Evolutionary conservation across 2,888 invertebrate species (phyloP).

Genomic region (Temnothorax ravouxi): DNA sequence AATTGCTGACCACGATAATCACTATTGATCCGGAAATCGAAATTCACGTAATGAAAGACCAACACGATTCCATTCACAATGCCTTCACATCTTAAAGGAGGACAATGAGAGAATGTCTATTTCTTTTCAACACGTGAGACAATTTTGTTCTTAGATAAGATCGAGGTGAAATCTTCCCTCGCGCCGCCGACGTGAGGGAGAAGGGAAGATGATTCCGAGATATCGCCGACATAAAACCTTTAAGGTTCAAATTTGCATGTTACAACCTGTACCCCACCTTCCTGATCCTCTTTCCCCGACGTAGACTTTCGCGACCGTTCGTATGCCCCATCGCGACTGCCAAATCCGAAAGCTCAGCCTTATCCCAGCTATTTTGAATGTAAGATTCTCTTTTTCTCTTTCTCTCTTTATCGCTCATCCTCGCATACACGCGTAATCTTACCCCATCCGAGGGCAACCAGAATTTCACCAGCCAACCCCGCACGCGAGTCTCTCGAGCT

Average conservation of each 20-base stretch:
- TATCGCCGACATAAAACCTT: constrained; percentile 86
- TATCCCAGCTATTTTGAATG: constrained; percentile 83
- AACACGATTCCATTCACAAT: constrained; percentile 38
- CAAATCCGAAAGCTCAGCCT: constrained; percentile 76
- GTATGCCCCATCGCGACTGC: constrained; percentile 54
- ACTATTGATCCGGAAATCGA: background rate
- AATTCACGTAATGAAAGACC: background rate
- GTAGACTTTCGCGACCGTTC: constrained; percentile 70
- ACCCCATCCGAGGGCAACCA: constrained; percentile 29
- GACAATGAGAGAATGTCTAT: constrained; percentile 61
- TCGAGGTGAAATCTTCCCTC: constrained; percentile 79
- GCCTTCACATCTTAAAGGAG: constrained; percentile 41
- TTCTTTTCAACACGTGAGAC: constrained; percentile 73
- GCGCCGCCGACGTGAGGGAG: constrained; percentile 73
- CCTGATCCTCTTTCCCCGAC: constrained; percentile 69
- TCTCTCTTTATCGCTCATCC: constrained; percentile 11
- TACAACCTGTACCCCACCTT: constrained; percentile 82
- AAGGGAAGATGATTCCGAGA: constrained; percentile 84
- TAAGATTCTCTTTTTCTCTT: constrained; percentile 77
- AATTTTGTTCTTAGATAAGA: constrained; percentile 83
- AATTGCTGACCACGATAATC: constrained; percentile 14
- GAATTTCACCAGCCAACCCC: constrained; percentile 35
- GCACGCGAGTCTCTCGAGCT: constrained; percentile 16
- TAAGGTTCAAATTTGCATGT: constrained; percentile 86
- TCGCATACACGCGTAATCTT: constrained; percentile 43